Evolutionary conservation across 2,888 invertebrate genomes (phyloP).

Genomic region (Cephalotes varians): DNA sequence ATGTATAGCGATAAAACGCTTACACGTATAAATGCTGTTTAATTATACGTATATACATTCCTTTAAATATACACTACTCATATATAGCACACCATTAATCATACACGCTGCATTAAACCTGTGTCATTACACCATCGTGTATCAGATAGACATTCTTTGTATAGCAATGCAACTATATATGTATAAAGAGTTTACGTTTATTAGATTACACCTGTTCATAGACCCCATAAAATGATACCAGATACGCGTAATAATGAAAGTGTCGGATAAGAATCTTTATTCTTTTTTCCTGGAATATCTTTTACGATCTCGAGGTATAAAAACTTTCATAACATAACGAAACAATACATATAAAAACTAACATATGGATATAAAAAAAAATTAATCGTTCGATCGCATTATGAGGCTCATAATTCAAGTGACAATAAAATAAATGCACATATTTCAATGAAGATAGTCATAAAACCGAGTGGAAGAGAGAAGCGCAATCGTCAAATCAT

Average conservation of each 20-base stretch:
- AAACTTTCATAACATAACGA: background rate
- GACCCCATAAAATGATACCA: slow-evolving; percentile 2
- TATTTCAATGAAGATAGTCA: slow-evolving; percentile 18
- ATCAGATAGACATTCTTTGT: slow-evolving; percentile 53
- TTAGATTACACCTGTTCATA: slow-evolving; percentile 43
- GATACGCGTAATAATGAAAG: slow-evolving; percentile 24
- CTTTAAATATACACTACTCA: slow-evolving; percentile 40
- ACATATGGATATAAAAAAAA: background rate
- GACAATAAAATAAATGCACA: background rate
- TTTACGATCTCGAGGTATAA: slow-evolving; percentile 14
- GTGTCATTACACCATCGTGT: slow-evolving; percentile 50
- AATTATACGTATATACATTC: slow-evolving; percentile 51
- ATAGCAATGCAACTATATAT: slow-evolving; percentile 28
- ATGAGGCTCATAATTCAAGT: background rate
- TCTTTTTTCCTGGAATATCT: background rate
- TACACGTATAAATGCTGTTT: slow-evolving; percentile 54
- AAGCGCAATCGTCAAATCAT: slow-evolving; percentile 21
- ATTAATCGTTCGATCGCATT: background rate
- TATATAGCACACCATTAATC: slow-evolving; percentile 44
- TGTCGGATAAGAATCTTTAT: slow-evolving; percentile 3
- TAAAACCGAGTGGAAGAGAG: background rate
- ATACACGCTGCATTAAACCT: slow-evolving; percentile 52
- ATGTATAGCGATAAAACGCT: slow-evolving; percentile 53
- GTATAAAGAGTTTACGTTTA: slow-evolving; percentile 47
- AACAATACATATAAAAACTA: too few species aligned